Evolutionary conservation across 2,888 invertebrate species (phyloP).

Genomic region (Tigriopus californicus): DNA sequence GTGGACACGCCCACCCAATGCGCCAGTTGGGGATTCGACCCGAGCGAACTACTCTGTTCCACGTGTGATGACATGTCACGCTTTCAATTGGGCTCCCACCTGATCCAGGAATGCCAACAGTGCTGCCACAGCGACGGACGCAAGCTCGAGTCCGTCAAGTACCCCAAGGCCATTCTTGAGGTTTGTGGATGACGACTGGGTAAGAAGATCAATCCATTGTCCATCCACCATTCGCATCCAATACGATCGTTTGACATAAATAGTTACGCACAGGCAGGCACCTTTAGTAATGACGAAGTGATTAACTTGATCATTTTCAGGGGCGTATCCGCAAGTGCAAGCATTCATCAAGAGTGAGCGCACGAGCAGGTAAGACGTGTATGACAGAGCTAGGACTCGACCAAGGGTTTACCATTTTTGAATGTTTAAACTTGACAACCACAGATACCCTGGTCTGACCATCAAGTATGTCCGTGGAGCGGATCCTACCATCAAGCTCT

Average conservation of each 20-base stretch:
- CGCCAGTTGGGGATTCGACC: constrained; percentile 60
- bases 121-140: constrained; percentile 60
- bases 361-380: constrained; percentile 37
- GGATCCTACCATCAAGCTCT: constrained; percentile 78
- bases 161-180: constrained; percentile 76
- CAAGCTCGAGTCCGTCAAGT: constrained; percentile 45
- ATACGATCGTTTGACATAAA: too few species aligned
- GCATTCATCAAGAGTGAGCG: constrained; percentile 89
- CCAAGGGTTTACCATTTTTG: not conserved
- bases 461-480: constrained; percentile 75
- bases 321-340: constrained; percentile 22
- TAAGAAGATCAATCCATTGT: too few species aligned
- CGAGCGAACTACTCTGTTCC: constrained; percentile 64
- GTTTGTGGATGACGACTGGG: constrained; percentile 98
- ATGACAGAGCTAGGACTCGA: too few species aligned
- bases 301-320: too few species aligned
- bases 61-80: constrained; percentile 66
- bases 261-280: too few species aligned
- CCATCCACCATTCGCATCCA: too few species aligned
- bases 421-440: not conserved
- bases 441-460: constrained; percentile 72
- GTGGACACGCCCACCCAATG: constrained; percentile 38
- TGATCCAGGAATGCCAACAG: constrained; percentile 41
- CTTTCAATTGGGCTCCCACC: constrained; percentile 42
- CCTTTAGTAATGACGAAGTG: too few species aligned